Percentiles rank a stretch among this genome's conserved stretches.
phyloP scores from a whole-genome alignment of 2,797 vertebrate species.

The Sus cebifrons region DNA sequence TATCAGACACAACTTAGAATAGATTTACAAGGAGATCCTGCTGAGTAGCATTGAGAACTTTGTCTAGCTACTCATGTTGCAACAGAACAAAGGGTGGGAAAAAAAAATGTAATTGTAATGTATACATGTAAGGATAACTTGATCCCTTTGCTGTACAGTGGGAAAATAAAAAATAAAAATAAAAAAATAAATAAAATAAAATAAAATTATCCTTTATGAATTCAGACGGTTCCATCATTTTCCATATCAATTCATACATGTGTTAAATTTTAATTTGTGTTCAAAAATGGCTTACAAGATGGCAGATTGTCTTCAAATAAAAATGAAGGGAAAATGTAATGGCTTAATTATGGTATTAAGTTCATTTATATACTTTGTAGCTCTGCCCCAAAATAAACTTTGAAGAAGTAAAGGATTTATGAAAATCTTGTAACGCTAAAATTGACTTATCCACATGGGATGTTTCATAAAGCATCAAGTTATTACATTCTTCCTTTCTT shows the following conservation, averaged over 20 bases:
- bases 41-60: too few relatives aligned
- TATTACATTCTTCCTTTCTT: background rate
- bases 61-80: too few relatives aligned
- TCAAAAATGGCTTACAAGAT: conserved; percentile 23
- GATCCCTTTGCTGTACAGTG: too few relatives aligned
- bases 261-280: conserved; percentile 19
- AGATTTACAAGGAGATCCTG: too few relatives aligned
- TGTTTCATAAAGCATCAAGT: background rate
- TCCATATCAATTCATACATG: background rate
- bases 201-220: background rate
- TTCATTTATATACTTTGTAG: background rate
- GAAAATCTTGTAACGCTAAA: background rate
- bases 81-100: too few relatives aligned
- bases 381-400: background rate
- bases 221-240: background rate
- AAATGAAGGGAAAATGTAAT: background rate
- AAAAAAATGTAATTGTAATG: too few relatives aligned
- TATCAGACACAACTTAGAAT: too few relatives aligned
- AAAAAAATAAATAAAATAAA: too few relatives aligned
- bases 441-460: background rate
- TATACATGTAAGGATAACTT: too few relatives aligned
- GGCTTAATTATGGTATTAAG: background rate
- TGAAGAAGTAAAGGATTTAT: background rate
- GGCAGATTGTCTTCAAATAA: background rate
- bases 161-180: too few relatives aligned